Conservation (phyloP, 1,140 invertebrate genomes). For the Chrysoperla carnea region DNA sequence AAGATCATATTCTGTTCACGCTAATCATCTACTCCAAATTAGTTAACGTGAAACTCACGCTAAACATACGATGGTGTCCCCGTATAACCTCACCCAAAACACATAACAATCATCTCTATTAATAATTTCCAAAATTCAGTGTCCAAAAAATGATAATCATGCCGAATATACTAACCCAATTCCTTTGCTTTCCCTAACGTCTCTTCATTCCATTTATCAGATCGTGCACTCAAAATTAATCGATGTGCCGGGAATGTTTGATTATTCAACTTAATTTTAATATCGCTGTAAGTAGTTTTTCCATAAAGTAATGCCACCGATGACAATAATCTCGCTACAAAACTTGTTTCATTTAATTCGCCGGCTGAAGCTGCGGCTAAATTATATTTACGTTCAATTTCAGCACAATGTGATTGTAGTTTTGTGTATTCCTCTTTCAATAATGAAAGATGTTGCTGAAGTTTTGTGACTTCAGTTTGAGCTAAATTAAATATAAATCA, state of each 20-base stretch:
- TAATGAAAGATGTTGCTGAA: constrained; percentile 71
- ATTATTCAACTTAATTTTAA: constrained; percentile 50
- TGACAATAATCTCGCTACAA: constrained; percentile 59
- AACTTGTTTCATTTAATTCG: constrained; percentile 41
- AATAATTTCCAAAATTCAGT: no score
- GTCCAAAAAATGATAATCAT: no score
- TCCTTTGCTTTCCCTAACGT: constrained; percentile 41
- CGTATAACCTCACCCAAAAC: no score
- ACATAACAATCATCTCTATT: no score
- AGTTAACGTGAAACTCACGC: no score
- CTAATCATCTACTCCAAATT: no score
- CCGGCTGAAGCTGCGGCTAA: constrained; percentile 41
- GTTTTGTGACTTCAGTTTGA: constrained; percentile 46
- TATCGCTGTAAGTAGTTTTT: constrained; percentile 60
- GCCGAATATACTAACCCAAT: constrained; percentile 36
- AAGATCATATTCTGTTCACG: no score
- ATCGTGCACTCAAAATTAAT: constrained; percentile 77
- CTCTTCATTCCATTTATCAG: constrained; percentile 61
- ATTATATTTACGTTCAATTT: constrained; percentile 71
- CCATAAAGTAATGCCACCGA: constrained; percentile 66
- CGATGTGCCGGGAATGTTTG: constrained; percentile 65
- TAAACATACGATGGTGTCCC: no score
- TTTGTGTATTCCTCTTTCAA: constrained; percentile 84
- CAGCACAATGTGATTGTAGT: constrained; percentile 61
- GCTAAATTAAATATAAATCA: constrained; percentile 13